A percentile compares a stretch with the other conserved stretches of the same genome.
phyloP scores from a whole-genome alignment of 2,888 invertebrate species.

The Cataglyphis rosenhaueri region DNA sequence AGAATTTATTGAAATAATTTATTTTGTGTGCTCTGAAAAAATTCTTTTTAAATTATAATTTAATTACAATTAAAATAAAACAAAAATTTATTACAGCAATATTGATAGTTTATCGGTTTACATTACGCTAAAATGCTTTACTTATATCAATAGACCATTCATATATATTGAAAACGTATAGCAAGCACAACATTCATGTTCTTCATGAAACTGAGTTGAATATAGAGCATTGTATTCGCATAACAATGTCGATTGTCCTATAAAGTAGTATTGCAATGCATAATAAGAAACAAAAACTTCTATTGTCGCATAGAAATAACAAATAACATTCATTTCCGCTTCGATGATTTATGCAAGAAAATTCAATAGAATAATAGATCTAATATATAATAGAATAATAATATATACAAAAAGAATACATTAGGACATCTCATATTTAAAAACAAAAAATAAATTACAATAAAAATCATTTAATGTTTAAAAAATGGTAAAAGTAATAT shows the following conservation, averaged over 20 bases:
- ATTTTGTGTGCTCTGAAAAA: no score
- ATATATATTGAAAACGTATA: neutral
- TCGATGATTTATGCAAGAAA: neutral
- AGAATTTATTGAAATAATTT: no score
- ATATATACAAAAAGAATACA: no score
- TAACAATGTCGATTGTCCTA: conserved; percentile 56
- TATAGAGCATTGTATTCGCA: conserved; percentile 47
- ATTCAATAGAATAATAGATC: neutral
- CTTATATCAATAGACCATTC: no score
- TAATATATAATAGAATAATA: neutral
- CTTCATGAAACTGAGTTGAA: neutral
- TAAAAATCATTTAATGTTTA: neutral
- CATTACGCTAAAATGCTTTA: no score
- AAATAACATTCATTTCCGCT: conserved; percentile 3
- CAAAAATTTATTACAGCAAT: no score
- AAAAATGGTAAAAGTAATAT: neutral
- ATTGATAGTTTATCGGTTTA: neutral
- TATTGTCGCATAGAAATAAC: conserved; percentile 22
- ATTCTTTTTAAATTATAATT: neutral
- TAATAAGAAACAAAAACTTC: conserved; percentile 36
- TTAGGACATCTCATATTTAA: no score
- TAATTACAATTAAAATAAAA: neutral
- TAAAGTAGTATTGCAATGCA: neutral
- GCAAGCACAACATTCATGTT: neutral
- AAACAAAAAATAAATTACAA: neutral